Percentiles rank a stretch among this genome's conserved stretches.
Conservation (phyloP, 92 coral and sea anemone species). For the Bergia puertoricense region DNA sequence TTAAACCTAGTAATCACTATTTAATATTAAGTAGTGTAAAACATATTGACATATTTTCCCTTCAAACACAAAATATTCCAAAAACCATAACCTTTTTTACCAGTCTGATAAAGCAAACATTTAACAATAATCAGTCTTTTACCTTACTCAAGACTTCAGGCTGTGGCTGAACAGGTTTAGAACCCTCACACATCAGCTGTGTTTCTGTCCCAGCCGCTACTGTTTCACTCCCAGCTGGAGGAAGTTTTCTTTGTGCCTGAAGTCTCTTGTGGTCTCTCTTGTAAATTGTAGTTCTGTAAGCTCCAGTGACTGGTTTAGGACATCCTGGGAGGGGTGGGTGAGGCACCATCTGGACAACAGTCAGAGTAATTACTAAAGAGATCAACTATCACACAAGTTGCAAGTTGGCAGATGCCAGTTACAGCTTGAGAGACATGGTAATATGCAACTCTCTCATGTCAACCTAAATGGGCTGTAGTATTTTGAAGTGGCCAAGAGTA, state of each 20-base stretch:
- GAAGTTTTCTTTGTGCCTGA: constrained; percentile 68
- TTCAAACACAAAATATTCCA: neutral
- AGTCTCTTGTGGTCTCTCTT: constrained; percentile 85
- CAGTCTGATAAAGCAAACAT: neutral
- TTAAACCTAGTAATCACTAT: no score
- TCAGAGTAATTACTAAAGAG: neutral
- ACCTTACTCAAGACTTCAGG: neutral
- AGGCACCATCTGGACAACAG: constrained; percentile 60
- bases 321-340: constrained; percentile 79
- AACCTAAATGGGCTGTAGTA: no score
- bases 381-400: neutral
- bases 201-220: neutral
- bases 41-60: neutral
- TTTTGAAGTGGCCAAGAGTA: no score
- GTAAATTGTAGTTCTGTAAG: constrained; percentile 85
- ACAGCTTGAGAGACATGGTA: neutral
- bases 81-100: neutral
- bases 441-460: neutral
- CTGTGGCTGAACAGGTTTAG: constrained; percentile 6
- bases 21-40: no score
- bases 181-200: neutral
- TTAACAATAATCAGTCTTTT: neutral
- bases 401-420: no score
- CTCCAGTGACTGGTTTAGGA: constrained; percentile 63
- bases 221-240: constrained; percentile 42